A percentile compares a stretch with the other conserved stretches of the same genome.
Evolutionary conservation across 2,888 invertebrate genomes (phyloP).

Genomic region (Acronicta alni): DNA sequence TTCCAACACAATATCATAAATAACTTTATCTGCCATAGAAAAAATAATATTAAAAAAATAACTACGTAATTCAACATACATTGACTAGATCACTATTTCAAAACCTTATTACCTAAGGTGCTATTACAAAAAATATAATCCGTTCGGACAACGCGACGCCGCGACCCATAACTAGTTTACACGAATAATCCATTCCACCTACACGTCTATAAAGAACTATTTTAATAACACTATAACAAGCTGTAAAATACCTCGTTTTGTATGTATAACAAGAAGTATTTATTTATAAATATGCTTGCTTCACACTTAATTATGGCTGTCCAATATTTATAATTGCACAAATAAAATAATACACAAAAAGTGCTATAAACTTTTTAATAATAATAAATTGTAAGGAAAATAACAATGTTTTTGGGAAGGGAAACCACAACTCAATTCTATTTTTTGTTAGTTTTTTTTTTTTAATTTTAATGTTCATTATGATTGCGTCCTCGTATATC

Average conservation of each 20-base stretch:
- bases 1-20: background rate
- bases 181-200: conserved; percentile 61
- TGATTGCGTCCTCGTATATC: no score
- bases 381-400: conserved; percentile 10
- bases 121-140: conserved; percentile 50
- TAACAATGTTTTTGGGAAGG: background rate
- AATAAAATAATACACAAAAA: conserved; percentile 21
- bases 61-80: conserved; percentile 1
- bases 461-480: no score
- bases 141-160: conserved; percentile 50
- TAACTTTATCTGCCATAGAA: background rate
- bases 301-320: conserved; percentile 41
- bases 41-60: background rate
- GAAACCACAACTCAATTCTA: no score
- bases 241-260: conserved; percentile 61
- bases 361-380: conserved; percentile 9
- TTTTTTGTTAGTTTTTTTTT: no score
- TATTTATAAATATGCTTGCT: conserved; percentile 42
- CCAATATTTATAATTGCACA: conserved; percentile 10
- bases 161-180: conserved; percentile 56
- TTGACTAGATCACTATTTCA: conserved; percentile 27
- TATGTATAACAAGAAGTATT: conserved; percentile 58
- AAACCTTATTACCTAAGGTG: conserved; percentile 20
- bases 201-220: conserved; percentile 66
- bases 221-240: conserved; percentile 69